A percentile compares a stretch with the other conserved stretches of the same genome.
Conservation (phyloP, 37 sponge, comb jelly and placozoan species). For the Chondrilla cf. caribensis region DNA sequence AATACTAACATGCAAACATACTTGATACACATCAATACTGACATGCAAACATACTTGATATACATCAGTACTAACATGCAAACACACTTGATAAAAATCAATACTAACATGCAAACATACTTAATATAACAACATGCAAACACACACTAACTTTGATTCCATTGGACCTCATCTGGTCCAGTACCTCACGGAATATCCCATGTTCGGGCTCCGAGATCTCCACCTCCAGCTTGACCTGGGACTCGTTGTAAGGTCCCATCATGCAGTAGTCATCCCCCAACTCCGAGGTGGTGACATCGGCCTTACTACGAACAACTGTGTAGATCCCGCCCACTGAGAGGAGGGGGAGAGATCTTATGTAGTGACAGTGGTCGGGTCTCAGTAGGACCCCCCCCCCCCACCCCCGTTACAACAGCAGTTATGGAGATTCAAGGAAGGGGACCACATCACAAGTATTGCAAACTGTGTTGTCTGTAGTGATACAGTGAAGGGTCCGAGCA, state of each 20-base stretch:
- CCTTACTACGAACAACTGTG: conserved; percentile 95
- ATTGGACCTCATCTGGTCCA: conserved; percentile 65
- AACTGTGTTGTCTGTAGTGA: no score
- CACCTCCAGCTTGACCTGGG: conserved; percentile 80
- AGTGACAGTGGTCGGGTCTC: not conserved
- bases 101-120: no score
- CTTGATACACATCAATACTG: no score
- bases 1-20: no score
- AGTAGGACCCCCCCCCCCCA: not conserved
- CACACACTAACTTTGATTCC: conserved; percentile 75
- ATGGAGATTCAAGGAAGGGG: not conserved
- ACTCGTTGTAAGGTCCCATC: conserved; percentile 89
- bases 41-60: no score
- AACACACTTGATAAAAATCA: no score
- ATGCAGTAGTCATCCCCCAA: conserved; percentile 91
- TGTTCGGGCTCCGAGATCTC: conserved; percentile 85
- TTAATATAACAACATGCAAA: not conserved
- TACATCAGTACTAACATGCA: no score
- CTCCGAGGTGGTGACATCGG: conserved; percentile 82
- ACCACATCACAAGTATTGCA: not conserved
- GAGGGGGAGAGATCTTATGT: not conserved
- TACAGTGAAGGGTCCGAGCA: no score
- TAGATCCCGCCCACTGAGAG: conserved; percentile 92
- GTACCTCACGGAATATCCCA: conserved; percentile 60
- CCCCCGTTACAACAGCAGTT: not conserved